Conservation (phyloP, 2,888 invertebrate species). For the Nematopogon swammerdamellus region DNA sequence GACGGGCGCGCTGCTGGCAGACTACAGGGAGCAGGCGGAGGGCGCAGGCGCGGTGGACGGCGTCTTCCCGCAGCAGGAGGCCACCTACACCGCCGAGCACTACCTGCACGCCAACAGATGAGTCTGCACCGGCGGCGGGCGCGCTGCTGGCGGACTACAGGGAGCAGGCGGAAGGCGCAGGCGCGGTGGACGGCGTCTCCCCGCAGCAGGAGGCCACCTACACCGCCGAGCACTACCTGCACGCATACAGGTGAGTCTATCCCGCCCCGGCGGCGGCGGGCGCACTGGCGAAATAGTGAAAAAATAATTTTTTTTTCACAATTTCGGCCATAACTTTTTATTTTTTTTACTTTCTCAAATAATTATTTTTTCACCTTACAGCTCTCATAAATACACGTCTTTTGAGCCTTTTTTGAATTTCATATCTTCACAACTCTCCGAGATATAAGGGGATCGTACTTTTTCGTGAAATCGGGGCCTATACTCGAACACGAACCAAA, state of each 20-base stretch:
- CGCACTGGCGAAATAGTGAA: too few relatives aligned
- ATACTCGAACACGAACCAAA: too few relatives aligned
- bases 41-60: constrained; percentile 48
- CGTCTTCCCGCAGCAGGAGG: constrained; percentile 50
- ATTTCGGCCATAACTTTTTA: too few relatives aligned
- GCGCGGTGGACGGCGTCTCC: constrained; percentile 55
- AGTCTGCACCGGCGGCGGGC: constrained; percentile 45
- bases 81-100: constrained; percentile 45
- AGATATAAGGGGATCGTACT: too few relatives aligned
- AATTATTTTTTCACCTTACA: too few relatives aligned
- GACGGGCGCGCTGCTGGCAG: constrained; percentile 66
- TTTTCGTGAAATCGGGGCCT: too few relatives aligned
- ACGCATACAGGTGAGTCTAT: constrained; percentile 32
- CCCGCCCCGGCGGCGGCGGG: constrained; percentile 35
- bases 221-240: constrained; percentile 41
- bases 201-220: constrained; percentile 51
- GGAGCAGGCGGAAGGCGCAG: constrained; percentile 45
- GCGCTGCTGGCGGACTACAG: constrained; percentile 68
- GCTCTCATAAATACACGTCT: too few relatives aligned
- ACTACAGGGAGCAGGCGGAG: constrained; percentile 61
- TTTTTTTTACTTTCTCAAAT: too few relatives aligned
- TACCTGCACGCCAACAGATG: constrained; percentile 47
- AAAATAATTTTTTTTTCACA: too few relatives aligned
- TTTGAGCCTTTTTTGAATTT: too few relatives aligned
- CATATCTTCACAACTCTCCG: too few relatives aligned